Evolutionary conservation across 2,113 vertebrate genomes (phyloP), one percentile per base, ranked within the genome.

Genomic region (Sebastes schlegelii): DNA sequence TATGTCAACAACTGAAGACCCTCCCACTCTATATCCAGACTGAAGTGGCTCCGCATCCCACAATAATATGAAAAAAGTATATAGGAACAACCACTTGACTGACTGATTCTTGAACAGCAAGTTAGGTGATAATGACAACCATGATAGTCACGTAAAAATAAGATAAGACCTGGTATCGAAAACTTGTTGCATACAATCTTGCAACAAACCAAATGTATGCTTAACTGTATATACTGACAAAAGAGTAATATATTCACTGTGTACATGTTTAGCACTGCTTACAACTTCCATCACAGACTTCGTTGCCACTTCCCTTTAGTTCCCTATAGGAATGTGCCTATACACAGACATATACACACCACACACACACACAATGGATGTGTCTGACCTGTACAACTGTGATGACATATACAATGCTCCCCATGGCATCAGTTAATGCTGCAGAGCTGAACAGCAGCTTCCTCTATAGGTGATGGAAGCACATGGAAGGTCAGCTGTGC

Each of bases 351-450:
- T 43, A 64, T 14, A 71, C 45, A 62, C 55, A 45, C 11, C 16
- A 34, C 55, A 12, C 55, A 21, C 46, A 64, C 4, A 79, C 51
- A 73, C 71, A 77, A 73, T 61, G 26, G n/a, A 64, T 79, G 68
- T 62, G 57, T 68, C 68, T 74, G 77, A 69, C 77, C 75, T 84
- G 61, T 55, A 84, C 85, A 87, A 79, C 80, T 70, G 80, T 71
- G 73, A 80, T 88, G 84, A 89, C 88, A 92, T 78, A 74, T 80
- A 49, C 86, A 91, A 81, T 86, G 77, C 76, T 87, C 87, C 87
- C 87, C 10, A 58, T 7, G 75, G 89, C 63, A 74, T 82, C 69
- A 64, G 76, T n/a, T 54, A 75, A 87, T 58, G 68, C 58, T 71
- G 54, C 51, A 76, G 17, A 62, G 40, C 68, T 79, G 48, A 63